These are phyloP conservation scores for Hemitrygon akajei DNA, from an alignment of 2,797 vertebrate genomes.

Conservation along the genomic window DNA sequence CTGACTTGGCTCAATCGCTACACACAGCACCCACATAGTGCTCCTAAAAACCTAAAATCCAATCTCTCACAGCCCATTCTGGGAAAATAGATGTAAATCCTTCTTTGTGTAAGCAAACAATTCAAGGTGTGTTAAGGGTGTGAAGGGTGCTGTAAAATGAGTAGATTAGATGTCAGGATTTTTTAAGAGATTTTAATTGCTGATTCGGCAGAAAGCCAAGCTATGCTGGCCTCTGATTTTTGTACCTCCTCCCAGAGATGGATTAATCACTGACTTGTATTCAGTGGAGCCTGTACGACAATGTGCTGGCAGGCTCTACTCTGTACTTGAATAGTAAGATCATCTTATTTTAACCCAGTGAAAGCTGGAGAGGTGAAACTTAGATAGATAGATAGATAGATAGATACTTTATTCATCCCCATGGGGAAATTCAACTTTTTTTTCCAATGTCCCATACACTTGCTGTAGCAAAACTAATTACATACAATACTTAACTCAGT, in stretches of 20 bases:
- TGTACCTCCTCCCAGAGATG: constrained; percentile 24
- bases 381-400: too few species aligned
- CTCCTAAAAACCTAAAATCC: too few species aligned
- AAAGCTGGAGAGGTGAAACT: background rate
- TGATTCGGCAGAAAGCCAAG: constrained; percentile 15
- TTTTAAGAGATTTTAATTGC: constrained; percentile 29
- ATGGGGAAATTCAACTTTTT: too few species aligned
- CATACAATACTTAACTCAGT: too few species aligned
- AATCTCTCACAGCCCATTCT: background rate
- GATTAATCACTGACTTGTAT: constrained; percentile 26
- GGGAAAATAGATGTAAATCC: background rate
- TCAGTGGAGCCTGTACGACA: background rate
- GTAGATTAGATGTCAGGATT: constrained; percentile 6
- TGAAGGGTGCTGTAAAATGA: background rate
- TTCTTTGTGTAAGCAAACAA: constrained; percentile 9
- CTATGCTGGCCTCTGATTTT: background rate
- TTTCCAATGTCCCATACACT: too few species aligned
- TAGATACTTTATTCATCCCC: too few species aligned
- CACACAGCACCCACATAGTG: too few species aligned
- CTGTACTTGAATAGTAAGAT: background rate
- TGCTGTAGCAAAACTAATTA: too few species aligned
- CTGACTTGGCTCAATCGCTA: too few species aligned
- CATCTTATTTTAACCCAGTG: background rate
- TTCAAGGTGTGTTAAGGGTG: background rate
- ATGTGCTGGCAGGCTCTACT: background rate